Evolutionary conservation across 2,888 invertebrate genomes (phyloP), one percentile per base, ranked within the genome.

Genomic region (Junonia oenone): DNA sequence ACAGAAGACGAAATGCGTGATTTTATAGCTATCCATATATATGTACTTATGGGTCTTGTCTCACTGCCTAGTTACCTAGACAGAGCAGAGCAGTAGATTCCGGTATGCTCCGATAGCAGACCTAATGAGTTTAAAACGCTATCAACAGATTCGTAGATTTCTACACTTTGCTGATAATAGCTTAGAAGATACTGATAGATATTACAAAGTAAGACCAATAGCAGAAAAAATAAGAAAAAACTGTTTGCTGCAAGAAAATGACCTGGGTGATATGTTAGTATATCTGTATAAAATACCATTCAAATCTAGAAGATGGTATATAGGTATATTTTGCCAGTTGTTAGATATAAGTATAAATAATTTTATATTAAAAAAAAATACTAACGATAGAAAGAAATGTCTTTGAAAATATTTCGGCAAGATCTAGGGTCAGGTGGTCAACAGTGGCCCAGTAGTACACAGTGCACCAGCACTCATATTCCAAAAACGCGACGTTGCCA

Each of bases 1-100:
- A 54, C 56, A 31, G 49, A 55, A 35, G 62, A 68, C n/a, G 68
- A 72, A 38, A 46, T 70, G 13, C 43, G 55, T 13, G 64, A 67
- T 58, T 72, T 72, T 65, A 26, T 72, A 15, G 65, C 66, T 8
- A 72, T 72, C 4, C 56, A 67, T 45, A 59, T 72, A 8, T n/a
- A n/a, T n/a, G n/a, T n/a, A n/a, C n/a, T 68, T 1, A 72, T 73
- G 73, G 70, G 72, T 29, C 60, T 73, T 33, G 68, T 69, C 1
- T 8, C 17, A 15, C 58, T 72, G 61, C 68, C 69, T 6, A 56
- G 63, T 40, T 69, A 70, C 45, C 50, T 56, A 51, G 68, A 68
- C 48, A 69, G n/a, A 69, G 45, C 68, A 69, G 68, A 58, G 56
- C 15, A 31, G n/a, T 31, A 17, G 51, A 53, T 65, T 57, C 33